A percentile compares a stretch with the other conserved stretches of the same genome.
These are phyloP conservation scores for Mongoloraphidia duomilia DNA, from an alignment of 2,888 invertebrate species.

Conservation along the genomic window DNA sequence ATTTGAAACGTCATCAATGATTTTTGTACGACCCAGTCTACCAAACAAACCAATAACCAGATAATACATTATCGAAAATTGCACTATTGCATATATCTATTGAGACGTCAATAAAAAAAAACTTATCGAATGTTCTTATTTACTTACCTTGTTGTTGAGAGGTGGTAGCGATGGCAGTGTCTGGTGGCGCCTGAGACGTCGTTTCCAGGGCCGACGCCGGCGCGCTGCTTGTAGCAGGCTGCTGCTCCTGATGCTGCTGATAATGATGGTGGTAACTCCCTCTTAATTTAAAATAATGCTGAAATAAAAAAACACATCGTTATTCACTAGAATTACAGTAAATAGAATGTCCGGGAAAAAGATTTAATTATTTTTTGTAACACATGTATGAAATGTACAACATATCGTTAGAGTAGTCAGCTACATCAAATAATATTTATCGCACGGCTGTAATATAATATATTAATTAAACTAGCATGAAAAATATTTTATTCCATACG, in stretches of 20 bases:
- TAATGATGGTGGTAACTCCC: slow-evolving; percentile 18
- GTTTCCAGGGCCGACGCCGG: background rate
- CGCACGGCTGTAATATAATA: no score
- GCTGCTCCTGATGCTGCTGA: slow-evolving; percentile 21
- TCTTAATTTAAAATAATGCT: slow-evolving; percentile 22
- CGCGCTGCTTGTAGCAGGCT: slow-evolving; percentile 15
- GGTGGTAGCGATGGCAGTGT: background rate
- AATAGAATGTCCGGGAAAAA: background rate
- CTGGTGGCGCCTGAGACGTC: background rate
- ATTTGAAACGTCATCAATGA: no score
- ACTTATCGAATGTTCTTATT: slow-evolving; percentile 9
- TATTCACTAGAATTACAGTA: background rate
- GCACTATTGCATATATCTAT: background rate
- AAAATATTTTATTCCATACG: no score
- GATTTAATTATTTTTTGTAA: no score
- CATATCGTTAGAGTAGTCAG: no score
- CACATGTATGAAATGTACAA: no score
- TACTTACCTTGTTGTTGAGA: slow-evolving; percentile 21
- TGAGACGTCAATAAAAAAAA: slow-evolving; percentile 7
- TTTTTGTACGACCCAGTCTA: no score
- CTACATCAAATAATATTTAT: no score
- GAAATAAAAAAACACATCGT: slow-evolving; percentile 15
- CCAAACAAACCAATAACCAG: no score
- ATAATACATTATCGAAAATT: no score
- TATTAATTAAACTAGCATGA: no score